These are phyloP conservation scores for Euspilapteryx auroguttella DNA, from an alignment of 2,888 invertebrate genomes.

Conservation along the genomic window DNA sequence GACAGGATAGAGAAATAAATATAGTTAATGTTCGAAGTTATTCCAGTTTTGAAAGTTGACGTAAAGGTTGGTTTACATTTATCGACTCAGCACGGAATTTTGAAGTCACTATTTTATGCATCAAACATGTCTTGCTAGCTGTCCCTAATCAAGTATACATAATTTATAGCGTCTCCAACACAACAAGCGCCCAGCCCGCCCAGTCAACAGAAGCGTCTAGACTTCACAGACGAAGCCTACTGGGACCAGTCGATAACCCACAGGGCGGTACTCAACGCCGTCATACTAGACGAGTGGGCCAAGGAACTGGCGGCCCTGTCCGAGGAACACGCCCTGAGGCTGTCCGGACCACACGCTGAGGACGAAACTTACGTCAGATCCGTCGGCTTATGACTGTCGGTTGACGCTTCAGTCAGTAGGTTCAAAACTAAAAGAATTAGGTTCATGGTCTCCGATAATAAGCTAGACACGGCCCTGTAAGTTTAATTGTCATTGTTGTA, in stretches of 20 bases:
- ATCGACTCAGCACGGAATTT: too few species aligned
- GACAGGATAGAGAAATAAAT: too few species aligned
- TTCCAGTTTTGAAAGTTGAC: too few species aligned
- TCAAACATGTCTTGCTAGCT: too few species aligned
- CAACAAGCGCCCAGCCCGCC: slow-evolving; percentile 9
- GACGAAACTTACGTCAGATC: slow-evolving; percentile 34
- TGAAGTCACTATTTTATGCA: too few species aligned
- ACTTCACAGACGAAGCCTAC: slow-evolving; percentile 43
- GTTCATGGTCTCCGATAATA: not conserved
- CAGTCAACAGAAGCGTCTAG: slow-evolving; percentile 22
- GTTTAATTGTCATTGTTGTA: too few species aligned
- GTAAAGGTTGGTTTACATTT: too few species aligned
- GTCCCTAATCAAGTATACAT: not conserved
- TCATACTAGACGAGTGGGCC: slow-evolving; percentile 92
- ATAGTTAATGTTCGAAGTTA: too few species aligned
- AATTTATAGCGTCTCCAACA: too few species aligned
- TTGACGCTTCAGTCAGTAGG: slow-evolving; percentile 18
- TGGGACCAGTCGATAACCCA: slow-evolving; percentile 47
- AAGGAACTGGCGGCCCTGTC: slow-evolving; percentile 93
- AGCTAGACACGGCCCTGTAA: not conserved
- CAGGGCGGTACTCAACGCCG: slow-evolving; percentile 63
- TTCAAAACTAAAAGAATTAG: slow-evolving; percentile 10
- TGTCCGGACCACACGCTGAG: slow-evolving; percentile 28
- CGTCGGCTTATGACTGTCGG: slow-evolving; percentile 48
- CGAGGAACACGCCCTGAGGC: slow-evolving; percentile 82